Conservation (phyloP, 1,140 invertebrate species). For the Listronotus oregonensis region DNA sequence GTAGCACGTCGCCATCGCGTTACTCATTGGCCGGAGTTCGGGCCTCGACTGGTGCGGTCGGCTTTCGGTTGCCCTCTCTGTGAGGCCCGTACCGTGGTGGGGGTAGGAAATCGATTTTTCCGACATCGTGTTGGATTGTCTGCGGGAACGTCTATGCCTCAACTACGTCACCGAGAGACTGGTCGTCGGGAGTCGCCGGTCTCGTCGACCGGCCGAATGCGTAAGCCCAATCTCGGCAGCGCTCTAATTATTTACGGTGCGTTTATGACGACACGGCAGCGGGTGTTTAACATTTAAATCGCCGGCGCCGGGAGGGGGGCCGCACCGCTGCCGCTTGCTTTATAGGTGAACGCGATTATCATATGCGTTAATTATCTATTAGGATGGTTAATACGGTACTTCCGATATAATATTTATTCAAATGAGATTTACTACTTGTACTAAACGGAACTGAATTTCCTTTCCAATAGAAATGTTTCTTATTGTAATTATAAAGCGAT, state of each 20-base stretch:
- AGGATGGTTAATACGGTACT: slow-evolving; percentile 29
- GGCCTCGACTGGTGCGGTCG: slow-evolving; percentile 50
- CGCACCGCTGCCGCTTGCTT: slow-evolving; percentile 10
- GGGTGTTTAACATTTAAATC: slow-evolving; percentile 40
- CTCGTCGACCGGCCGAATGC: slow-evolving; percentile 18
- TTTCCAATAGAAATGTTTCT: too few species aligned
- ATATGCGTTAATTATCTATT: slow-evolving; percentile 35
- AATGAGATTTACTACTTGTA: slow-evolving; percentile 20
- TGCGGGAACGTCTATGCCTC: slow-evolving; percentile 49
- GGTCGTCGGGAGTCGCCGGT: slow-evolving; percentile 22
- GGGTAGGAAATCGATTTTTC: slow-evolving; percentile 55
- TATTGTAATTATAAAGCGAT: too few species aligned
- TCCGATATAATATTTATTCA: slow-evolving; percentile 29
- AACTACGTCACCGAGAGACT: slow-evolving; percentile 47
- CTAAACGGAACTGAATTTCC: too few species aligned
- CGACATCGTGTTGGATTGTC: slow-evolving; percentile 48
- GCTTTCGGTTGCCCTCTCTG: slow-evolving; percentile 24
- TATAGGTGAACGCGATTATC: slow-evolving; percentile 36
- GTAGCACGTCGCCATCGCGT: slow-evolving; percentile 54
- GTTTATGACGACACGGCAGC: slow-evolving; percentile 39
- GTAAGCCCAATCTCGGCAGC: slow-evolving; percentile 33
- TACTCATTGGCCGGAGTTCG: slow-evolving; percentile 43
- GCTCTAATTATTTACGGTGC: slow-evolving; percentile 41
- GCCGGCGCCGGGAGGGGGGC: slow-evolving; percentile 26
- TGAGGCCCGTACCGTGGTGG: slow-evolving; percentile 41